phyloP scores from a whole-genome alignment of 1,140 invertebrate genomes.

The Choristoneura fumiferana region DNA sequence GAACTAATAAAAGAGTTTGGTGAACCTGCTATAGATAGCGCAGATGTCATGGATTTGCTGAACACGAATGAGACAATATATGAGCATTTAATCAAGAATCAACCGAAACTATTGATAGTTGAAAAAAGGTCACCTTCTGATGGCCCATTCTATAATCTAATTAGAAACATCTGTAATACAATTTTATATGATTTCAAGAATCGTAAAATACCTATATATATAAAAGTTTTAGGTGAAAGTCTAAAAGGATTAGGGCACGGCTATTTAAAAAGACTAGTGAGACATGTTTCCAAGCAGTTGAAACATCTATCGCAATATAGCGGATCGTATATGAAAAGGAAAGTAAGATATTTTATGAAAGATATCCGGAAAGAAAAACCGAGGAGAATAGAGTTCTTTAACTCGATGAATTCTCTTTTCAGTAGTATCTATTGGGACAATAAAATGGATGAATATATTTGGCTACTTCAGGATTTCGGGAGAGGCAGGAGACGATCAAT shows the following conservation, averaged over 20 bases:
- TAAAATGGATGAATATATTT: conserved; percentile 40
- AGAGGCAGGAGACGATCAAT: conserved; percentile 26
- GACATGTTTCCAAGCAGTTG: conserved; percentile 26
- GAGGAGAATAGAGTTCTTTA: conserved; percentile 31
- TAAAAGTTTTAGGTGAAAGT: conserved; percentile 26
- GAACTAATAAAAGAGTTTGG: background rate
- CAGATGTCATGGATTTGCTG: background rate
- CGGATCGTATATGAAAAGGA: conserved; percentile 19
- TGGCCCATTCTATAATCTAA: conserved; percentile 36
- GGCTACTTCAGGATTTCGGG: conserved; percentile 16
- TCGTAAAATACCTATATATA: conserved; percentile 24
- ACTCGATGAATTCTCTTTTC: conserved; percentile 34
- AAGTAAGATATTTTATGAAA: conserved; percentile 28
- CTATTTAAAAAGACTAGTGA: conserved; percentile 24
- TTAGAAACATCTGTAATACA: conserved; percentile 28
- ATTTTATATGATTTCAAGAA: conserved; percentile 24
- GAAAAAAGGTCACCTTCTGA: conserved; percentile 15
- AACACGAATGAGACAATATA: background rate
- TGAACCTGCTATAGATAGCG: background rate
- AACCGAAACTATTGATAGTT: background rate
- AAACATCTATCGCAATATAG: conserved; percentile 22
- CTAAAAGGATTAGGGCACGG: conserved; percentile 23
- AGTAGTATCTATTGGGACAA: conserved; percentile 22
- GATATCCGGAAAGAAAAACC: conserved; percentile 24
- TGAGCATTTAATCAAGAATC: background rate